These are phyloP conservation scores for Notechis scutatus DNA, from an alignment of 2,113 vertebrate species.

Conservation along the genomic window DNA sequence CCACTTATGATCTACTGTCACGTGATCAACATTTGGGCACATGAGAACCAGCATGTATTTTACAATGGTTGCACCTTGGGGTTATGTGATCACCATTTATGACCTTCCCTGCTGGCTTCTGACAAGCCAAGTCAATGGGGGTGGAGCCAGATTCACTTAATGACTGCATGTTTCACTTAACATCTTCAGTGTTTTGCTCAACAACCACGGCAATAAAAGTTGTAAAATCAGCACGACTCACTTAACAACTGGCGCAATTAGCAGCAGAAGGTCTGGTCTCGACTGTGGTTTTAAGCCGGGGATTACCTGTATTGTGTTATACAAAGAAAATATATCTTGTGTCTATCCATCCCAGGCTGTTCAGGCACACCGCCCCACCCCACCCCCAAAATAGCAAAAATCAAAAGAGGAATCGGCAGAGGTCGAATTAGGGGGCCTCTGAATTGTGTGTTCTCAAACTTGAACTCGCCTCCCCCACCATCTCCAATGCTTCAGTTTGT, in stretches of 20 bases:
- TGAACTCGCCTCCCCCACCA: background rate
- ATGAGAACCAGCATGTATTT: no score
- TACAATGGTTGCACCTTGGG: no score
- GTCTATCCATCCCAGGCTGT: background rate
- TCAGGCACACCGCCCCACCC: slow-evolving; percentile 18
- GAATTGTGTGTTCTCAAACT: slow-evolving; percentile 60
- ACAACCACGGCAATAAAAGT: background rate
- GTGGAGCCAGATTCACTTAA: background rate
- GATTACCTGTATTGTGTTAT: background rate
- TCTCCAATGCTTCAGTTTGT: slow-evolving; percentile 47
- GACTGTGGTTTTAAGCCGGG: background rate
- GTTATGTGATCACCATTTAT: no score
- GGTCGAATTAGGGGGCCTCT: background rate
- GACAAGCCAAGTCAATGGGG: no score
- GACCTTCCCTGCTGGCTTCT: no score
- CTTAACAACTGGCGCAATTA: background rate
- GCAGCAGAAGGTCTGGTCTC: background rate
- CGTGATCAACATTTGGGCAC: no score
- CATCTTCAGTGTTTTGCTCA: background rate
- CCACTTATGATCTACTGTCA: no score
- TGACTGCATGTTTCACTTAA: background rate
- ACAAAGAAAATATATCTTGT: background rate
- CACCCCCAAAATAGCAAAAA: slow-evolving; percentile 45
- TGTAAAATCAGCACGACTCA: background rate
- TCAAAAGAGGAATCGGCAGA: slow-evolving; percentile 34